Base-by-base conservation (phyloP, 1,140 invertebrate genomes). In the Conus ventricosus region DNA sequence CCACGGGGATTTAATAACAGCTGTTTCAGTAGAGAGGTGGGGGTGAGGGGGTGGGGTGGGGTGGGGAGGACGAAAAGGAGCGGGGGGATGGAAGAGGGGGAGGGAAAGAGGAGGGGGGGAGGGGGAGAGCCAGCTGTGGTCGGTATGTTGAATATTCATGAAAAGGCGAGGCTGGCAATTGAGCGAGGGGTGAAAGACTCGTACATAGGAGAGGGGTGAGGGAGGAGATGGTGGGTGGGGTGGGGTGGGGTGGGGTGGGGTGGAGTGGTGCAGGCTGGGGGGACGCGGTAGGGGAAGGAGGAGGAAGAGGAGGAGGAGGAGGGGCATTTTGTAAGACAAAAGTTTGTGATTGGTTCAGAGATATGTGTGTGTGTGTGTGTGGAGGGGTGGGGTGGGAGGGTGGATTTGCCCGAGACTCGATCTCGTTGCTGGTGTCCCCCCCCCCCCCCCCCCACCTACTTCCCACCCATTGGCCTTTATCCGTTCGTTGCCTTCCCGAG, bases 241-340 rank as follows among this genome's bases (percentile, higher is more conserved):
- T 39, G 39, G 39, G 39, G 39, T 39, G 39, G 39, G 39, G 39
- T 39, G 39, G 39, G 39, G 39, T 39, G 39, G 39, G 39, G 39
- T 39, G 39, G 39, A 39, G 39, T 39, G 39, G 39, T 39, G 39
- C 39, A 39, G 39, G 39, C 39, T 39, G 39, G 39, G 39, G 39
- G 39, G 39, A 39, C 39, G 3, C 39, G 39, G 39, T 39, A 1
- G 39, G 39, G 39, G 39, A 39, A 39, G 39, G 39, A 39, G 39
- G 39, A 39, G 3, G 39, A 39, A 39, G 39, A 39, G 39, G 39
- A 39, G 3, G 39, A 39, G 3, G 39, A 39, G 39, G 39, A 39
- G 39, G 39, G 76, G 25, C 76, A 78, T 78, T 78, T 78, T 78
- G 76, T 78, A 78, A 78, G 76, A 78, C 76, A 78, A 78, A 78